These are phyloP conservation scores for Malthinus seriepunctatus DNA, from an alignment of 2,888 invertebrate genomes.

Conservation along the genomic window DNA sequence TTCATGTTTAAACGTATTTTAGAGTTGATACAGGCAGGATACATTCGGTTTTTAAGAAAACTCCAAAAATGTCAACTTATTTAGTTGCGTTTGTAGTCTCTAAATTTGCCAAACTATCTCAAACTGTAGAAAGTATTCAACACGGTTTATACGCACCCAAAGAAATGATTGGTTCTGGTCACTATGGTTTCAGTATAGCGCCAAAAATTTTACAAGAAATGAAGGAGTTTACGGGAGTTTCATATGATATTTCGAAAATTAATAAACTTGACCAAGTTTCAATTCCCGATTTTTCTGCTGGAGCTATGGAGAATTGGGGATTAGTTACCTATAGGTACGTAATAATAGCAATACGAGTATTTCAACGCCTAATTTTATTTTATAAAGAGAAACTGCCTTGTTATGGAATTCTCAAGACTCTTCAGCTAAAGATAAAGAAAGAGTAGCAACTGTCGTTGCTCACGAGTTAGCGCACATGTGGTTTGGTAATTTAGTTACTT, in stretches of 20 bases:
- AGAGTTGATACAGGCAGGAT: conserved; percentile 36
- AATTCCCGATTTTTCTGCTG: conserved; percentile 80
- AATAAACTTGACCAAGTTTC: conserved; percentile 84
- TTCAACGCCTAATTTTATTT: conserved; percentile 4
- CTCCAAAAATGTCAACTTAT: conserved; percentile 80
- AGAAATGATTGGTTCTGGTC: conserved; percentile 54
- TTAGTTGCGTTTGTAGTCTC: conserved; percentile 83
- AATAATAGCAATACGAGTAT: background rate
- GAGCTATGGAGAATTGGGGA: conserved; percentile 95
- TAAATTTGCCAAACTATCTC: conserved; percentile 60
- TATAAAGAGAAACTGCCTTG: conserved; percentile 63
- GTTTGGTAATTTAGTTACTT: conserved; percentile 79
- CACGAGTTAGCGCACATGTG: conserved; percentile 85
- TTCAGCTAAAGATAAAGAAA: conserved; percentile 63
- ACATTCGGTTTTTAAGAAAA: conserved; percentile 51
- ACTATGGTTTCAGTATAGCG: conserved; percentile 55
- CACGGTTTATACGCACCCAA: conserved; percentile 54
- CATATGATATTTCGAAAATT: conserved; percentile 61
- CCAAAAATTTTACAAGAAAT: conserved; percentile 56
- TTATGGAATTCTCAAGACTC: conserved; percentile 56
- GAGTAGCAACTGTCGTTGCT: conserved; percentile 67
- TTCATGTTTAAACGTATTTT: background rate
- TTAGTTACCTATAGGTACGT: conserved; percentile 75
- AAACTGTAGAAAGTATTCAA: background rate
- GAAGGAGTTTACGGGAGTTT: conserved; percentile 62